Percentiles rank a stretch among this genome's conserved stretches.
phyloP scores from a whole-genome alignment of 2,113 vertebrate species.

The Probosciger aterrimus region DNA sequence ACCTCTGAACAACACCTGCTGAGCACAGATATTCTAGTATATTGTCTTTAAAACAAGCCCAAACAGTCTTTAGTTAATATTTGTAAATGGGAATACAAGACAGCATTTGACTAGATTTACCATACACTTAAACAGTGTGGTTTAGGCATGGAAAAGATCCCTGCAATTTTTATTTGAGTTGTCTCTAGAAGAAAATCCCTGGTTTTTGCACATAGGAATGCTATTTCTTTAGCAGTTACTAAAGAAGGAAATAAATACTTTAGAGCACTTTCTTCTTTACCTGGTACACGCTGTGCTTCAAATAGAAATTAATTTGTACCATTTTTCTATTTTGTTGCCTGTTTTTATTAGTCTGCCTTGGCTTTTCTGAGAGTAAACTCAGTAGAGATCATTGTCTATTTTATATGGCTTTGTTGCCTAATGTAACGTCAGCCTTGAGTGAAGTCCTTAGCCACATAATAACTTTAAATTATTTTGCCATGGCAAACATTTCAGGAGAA shows the following conservation, averaged over 20 bases:
- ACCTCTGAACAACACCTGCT: neutral
- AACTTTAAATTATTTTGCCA: neutral
- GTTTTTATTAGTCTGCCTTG: neutral
- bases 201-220: neutral
- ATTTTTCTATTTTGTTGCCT: neutral
- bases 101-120: neutral
- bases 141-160: neutral
- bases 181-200: neutral
- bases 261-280: neutral
- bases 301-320: neutral
- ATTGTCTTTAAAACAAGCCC: neutral
- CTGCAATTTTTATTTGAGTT: neutral
- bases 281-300: neutral
- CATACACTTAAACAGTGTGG: neutral
- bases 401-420: neutral
- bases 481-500: neutral
- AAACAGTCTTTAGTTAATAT: neutral
- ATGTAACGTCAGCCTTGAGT: neutral
- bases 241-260: constrained; percentile 2
- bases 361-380: neutral
- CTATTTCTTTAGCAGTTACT: neutral
- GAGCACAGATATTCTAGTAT: neutral
- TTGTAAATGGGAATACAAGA: neutral
- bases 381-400: neutral
- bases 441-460: neutral